Evolutionary conservation across 2,888 invertebrate species (phyloP).

Genomic region (Peribatodes rhomboidaria): DNA sequence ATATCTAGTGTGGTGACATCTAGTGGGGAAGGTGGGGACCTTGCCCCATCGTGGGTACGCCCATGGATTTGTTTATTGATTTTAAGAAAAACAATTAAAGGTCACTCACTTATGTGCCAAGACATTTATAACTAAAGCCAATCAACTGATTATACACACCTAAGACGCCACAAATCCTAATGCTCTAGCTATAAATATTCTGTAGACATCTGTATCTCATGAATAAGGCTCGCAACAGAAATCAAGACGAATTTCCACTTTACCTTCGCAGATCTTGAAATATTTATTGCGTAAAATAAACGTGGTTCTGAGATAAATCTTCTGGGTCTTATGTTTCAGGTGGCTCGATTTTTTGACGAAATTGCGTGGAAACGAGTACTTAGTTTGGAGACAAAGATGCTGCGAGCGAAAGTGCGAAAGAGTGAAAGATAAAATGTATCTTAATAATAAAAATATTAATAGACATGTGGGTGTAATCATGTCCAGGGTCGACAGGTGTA

Average conservation of each 20-base stretch:
- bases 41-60: too few species aligned
- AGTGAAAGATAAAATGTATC: not conserved
- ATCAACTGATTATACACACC: not conserved
- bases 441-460: not conserved
- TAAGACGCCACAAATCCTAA: conserved; percentile 15
- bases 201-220: conserved; percentile 21
- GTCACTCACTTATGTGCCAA: too few species aligned
- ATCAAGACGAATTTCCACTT: conserved; percentile 29
- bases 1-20: too few species aligned
- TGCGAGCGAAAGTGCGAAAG: not conserved
- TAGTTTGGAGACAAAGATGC: not conserved
- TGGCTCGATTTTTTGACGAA: not conserved
- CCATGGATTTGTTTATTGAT: too few species aligned
- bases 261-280: conserved; percentile 22
- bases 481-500: too few species aligned
- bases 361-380: not conserved
- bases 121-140: not conserved
- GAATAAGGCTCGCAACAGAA: conserved; percentile 29
- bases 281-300: conserved; percentile 28
- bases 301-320: conserved; percentile 19
- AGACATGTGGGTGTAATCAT: too few species aligned
- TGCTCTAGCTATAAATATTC: conserved; percentile 21
- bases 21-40: too few species aligned
- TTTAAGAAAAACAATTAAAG: too few species aligned
- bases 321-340: conserved; percentile 3